A percentile compares a stretch with the other conserved stretches of the same genome.
phyloP scores from a whole-genome alignment of 37 sponge, comb jelly and placozoan genomes.

The Spongilla lacustris region DNA sequence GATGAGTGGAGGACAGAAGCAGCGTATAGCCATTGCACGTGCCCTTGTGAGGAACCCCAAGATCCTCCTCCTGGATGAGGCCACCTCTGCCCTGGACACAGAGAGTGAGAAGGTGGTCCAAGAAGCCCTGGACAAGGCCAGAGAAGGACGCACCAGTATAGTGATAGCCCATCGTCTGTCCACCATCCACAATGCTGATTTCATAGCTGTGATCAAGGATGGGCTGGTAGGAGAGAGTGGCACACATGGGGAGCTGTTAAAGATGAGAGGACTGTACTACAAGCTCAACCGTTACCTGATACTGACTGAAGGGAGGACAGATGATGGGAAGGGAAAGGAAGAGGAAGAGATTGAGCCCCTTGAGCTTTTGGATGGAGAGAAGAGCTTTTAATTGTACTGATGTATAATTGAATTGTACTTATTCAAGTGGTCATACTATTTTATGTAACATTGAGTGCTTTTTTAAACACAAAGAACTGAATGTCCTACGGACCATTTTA shows the following conservation, averaged over 20 bases:
- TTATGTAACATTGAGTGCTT: too few relatives aligned
- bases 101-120: conserved; percentile 54
- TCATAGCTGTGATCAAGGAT: conserved; percentile 11
- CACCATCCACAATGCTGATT: conserved; percentile 25
- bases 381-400: too few relatives aligned
- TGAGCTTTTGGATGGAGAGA: too few relatives aligned
- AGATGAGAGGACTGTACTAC: conserved; percentile 15
- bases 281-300: conserved; percentile 4
- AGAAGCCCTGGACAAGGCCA: conserved; percentile 29
- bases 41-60: conserved; percentile 49
- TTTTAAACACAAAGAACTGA: too few relatives aligned
- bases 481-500: too few relatives aligned
- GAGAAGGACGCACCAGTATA: conserved; percentile 3
- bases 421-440: too few relatives aligned
- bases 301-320: neutral
- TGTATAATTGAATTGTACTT: too few relatives aligned
- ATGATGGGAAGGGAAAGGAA: neutral
- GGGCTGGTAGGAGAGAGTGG: conserved; percentile 18
- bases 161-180: conserved; percentile 32
- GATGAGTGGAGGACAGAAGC: conserved; percentile 61
- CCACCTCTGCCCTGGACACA: conserved; percentile 61
- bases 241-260: conserved; percentile 15
- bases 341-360: neutral
- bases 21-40: conserved; percentile 57
- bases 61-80: conserved; percentile 57